Percentiles rank a stretch among this genome's conserved stretches.
Evolutionary conservation across 2,797 vertebrate species (phyloP).

Genomic region (Spinus olivaceus): DNA sequence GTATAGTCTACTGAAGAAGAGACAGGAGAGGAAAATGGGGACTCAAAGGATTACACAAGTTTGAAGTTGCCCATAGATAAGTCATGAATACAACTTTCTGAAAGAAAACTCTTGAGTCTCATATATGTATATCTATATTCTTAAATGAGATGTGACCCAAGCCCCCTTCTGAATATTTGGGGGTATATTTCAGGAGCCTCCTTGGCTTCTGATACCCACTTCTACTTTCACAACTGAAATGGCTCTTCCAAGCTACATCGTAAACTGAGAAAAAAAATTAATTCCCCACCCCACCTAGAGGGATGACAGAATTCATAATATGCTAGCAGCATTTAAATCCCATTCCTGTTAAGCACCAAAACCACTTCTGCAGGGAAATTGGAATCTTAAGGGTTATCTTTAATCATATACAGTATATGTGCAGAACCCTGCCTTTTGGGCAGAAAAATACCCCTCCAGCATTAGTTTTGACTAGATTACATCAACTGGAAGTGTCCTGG

Average conservation of each 20-base stretch:
- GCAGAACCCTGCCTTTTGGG: slow-evolving; percentile 47
- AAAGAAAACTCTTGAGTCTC: slow-evolving; percentile 19
- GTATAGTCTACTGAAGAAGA: slow-evolving; percentile 36
- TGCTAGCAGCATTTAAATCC: slow-evolving; percentile 71
- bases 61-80: slow-evolving; percentile 24
- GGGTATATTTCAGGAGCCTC: slow-evolving; percentile 31
- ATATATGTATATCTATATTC: not conserved
- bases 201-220: slow-evolving; percentile 12
- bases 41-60: slow-evolving; percentile 20
- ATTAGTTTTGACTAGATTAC: slow-evolving; percentile 40
- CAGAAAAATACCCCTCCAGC: slow-evolving; percentile 49
- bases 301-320: slow-evolving; percentile 43
- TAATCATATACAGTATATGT: slow-evolving; percentile 59
- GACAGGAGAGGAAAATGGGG: slow-evolving; percentile 1
- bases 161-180: slow-evolving; percentile 3
- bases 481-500: slow-evolving; percentile 13
- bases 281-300: slow-evolving; percentile 36
- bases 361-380: slow-evolving; percentile 62
- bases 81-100: slow-evolving; percentile 1
- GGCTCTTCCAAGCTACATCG: slow-evolving; percentile 61
- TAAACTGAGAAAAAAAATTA: slow-evolving; percentile 58
- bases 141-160: slow-evolving; percentile 16
- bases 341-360: slow-evolving; percentile 67
- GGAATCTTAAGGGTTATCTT: slow-evolving; percentile 57
- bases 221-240: slow-evolving; percentile 41